Base-by-base conservation (phyloP, 2,113 vertebrate genomes). In the Delphinapterus leucas region DNA sequence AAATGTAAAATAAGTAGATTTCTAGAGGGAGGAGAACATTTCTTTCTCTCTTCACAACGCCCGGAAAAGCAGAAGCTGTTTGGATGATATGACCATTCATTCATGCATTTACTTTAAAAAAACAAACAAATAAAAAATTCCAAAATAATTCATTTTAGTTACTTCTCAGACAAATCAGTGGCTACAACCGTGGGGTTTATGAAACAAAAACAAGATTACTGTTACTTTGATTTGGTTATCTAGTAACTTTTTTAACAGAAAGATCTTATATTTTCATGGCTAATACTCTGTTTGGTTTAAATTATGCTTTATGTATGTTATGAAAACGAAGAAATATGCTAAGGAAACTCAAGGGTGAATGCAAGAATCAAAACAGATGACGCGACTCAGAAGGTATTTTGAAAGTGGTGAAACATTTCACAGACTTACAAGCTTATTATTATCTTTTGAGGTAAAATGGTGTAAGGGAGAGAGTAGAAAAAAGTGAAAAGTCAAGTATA, bases 291-390 rank as follows among this genome's bases (percentile, higher is more conserved):
- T 93, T 97, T 95, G 92, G 73, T 84, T 97, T 97, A 87, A 97
- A 87, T 96, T 94, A 91, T 96, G 8, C 44, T 82, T 55, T 41
- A 49, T 70, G 77, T 79, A 53, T 96, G 55, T 83, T 93, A 71
- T 63, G 36, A 82, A 47, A 90, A 86, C 55, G 31, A 91, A 94
- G 85, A 93, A 97, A 79, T 84, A 89, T 67, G 68, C 65, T 90
- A 68, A 92, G 90, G 86, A 92, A 95, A 96, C 70, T 93, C 77
- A 85, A 92, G 93, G 47, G 49, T 86, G 73, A 95, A 88, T 74
- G 73, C 83, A 93, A 94, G 93, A 93, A 96, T 95, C 89, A 89
- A 96, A 97, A 95, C 61, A 86, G 68, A 95, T 96, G 96, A 96
- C 8, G 36, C 80, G 74, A 79, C 36, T 25, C 26, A 63, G 70